phyloP scores from a whole-genome alignment of 2,113 vertebrate species.

The Lynx canadensis region DNA sequence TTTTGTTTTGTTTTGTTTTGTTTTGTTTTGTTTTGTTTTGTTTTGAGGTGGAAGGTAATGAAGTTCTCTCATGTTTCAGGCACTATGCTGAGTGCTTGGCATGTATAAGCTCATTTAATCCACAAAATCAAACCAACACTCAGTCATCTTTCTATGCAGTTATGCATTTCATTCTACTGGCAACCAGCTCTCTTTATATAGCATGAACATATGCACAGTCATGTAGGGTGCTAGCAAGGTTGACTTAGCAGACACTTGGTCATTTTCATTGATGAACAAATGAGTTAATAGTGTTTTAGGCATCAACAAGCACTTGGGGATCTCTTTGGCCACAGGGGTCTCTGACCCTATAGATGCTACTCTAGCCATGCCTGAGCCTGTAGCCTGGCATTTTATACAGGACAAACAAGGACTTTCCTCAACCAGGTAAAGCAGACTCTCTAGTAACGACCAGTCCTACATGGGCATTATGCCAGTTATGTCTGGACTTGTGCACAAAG shows the following conservation, averaged over 20 bases:
- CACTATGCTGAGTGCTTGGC: neutral
- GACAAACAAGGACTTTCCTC: neutral
- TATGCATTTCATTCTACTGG: neutral
- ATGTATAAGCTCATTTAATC: neutral
- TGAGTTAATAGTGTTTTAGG: neutral
- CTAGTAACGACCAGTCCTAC: neutral
- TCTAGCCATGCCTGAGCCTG: neutral
- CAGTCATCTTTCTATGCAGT: neutral
- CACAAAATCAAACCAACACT: neutral
- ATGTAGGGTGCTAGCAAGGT: accelerated
- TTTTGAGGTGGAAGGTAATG: neutral
- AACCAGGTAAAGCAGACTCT: neutral
- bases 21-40: neutral
- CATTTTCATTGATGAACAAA: neutral
- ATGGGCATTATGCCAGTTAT: neutral
- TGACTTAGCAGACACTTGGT: neutral
- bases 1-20: neutral
- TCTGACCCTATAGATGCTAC: neutral
- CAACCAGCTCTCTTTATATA: neutral
- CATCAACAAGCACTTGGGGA: neutral
- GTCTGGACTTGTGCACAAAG: neutral
- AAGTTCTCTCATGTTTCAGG: neutral
- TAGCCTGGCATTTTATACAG: neutral
- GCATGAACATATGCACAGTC: accelerated
- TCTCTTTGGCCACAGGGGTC: neutral